Base-by-base conservation (phyloP, 35 echinoderm and acorn worm species). In the Chiridota heheva region DNA sequence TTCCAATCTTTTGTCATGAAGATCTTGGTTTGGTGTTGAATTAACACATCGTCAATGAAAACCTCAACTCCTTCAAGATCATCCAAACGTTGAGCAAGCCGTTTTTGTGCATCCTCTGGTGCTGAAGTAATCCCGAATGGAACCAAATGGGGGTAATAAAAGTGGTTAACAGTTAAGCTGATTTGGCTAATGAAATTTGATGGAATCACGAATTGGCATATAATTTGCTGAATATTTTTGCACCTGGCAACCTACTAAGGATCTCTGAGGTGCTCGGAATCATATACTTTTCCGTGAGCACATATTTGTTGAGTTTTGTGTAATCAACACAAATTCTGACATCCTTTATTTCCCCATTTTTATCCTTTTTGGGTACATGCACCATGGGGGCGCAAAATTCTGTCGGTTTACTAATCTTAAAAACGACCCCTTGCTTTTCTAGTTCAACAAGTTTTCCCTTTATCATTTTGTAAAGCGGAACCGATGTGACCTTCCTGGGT, bases 61-160 rank as follows among this genome's bases (percentile, higher is more conserved):
- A 66, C 73, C 16, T 71, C 57, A 20, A 95, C 72, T 15, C 86
- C 80, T 27, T 88, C 71, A 5, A 85, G 22, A 22, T 80, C 74
- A 36, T 73, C 86, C 0, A 89, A 59, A 5, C 32, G n/a, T n/a
- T 91, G 57, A n/a, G 70, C 40, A 72, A 91, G 62, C 13, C 70
- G 42, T 20, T 39, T 74, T 47, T 85, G 88, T 16, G 59, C 73
- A 33, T 77, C 36, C 30, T 91, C 88, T 37, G 88, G 81, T 0
- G 60, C 88, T 31, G 81, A 84, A 5, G 58, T 70, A n/a, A 85
- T 91, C 17, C 73, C 61, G 46, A 90, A 76, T 1, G 80, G 80
- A 22, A 84, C 18, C 88, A 81, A 44, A 84, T 58, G 12, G 88
- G 81, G 60, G 73, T 79, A 5, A 91, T 78, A 42, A 91, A 91